Evolutionary conservation across 2,888 invertebrate species (phyloP).

Genomic region (Ferrisia virgata): DNA sequence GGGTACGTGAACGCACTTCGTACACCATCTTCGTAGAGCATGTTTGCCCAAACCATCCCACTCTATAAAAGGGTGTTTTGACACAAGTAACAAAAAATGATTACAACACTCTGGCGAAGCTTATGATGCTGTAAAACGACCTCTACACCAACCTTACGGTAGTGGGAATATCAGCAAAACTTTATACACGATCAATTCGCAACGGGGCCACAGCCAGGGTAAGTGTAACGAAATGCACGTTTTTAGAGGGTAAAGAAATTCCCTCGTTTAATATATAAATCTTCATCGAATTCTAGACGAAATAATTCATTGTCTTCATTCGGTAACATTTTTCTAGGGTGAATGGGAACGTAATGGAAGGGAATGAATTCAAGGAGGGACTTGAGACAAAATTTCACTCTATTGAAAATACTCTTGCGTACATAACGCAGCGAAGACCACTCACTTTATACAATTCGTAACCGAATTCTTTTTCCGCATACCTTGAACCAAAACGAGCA

Average conservation of each 20-base stretch:
- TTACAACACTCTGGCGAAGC: background rate
- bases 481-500: background rate
- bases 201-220: background rate
- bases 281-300: background rate
- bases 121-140: background rate
- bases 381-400: background rate
- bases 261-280: background rate
- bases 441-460: background rate
- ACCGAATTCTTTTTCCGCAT: background rate
- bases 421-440: background rate
- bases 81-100: background rate
- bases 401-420: background rate
- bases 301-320: background rate
- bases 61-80: background rate
- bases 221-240: background rate
- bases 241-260: background rate
- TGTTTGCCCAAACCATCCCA: too few relatives aligned
- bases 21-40: too few relatives aligned
- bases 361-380: background rate
- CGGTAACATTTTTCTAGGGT: background rate
- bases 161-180: background rate
- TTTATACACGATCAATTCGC: background rate
- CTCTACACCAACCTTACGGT: too few relatives aligned
- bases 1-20: too few relatives aligned
- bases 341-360: too few relatives aligned